Conservation (phyloP, 2,113 vertebrate genomes). For the Lipophrys pholis region DNA sequence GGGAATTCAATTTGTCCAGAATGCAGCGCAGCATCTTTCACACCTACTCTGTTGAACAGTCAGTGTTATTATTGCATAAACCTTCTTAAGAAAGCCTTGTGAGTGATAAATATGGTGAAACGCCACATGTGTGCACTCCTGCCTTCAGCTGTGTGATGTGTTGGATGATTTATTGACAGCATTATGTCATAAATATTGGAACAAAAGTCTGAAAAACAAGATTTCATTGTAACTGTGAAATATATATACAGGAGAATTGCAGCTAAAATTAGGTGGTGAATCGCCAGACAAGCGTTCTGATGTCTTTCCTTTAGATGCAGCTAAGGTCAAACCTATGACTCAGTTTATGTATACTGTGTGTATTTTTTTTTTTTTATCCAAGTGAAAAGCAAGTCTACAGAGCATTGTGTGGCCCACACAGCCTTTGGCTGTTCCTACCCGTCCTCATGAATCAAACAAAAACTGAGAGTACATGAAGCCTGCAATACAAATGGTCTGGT, state of each 20-base stretch:
- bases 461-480: too few species aligned
- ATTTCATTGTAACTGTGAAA: background rate
- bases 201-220: background rate
- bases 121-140: background rate
- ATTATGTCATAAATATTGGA: background rate
- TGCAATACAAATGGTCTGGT: too few species aligned
- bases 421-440: too few species aligned
- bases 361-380: background rate
- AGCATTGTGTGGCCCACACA: too few species aligned
- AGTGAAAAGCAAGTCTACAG: conserved; percentile 12
- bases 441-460: too few species aligned
- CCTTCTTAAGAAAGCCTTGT: background rate
- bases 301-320: background rate
- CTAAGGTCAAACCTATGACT: background rate
- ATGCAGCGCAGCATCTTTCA: conserved; percentile 15
- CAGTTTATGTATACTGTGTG: background rate
- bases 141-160: background rate
- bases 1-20: conserved; percentile 9
- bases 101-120: conserved; percentile 14
- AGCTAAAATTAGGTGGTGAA: background rate
- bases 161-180: background rate
- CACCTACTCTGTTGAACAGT: conserved; percentile 28
- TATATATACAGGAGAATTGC: background rate
- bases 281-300: background rate
- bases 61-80: background rate